phyloP scores from a whole-genome alignment of 2,113 vertebrate genomes.

The Anguilla japonica region DNA sequence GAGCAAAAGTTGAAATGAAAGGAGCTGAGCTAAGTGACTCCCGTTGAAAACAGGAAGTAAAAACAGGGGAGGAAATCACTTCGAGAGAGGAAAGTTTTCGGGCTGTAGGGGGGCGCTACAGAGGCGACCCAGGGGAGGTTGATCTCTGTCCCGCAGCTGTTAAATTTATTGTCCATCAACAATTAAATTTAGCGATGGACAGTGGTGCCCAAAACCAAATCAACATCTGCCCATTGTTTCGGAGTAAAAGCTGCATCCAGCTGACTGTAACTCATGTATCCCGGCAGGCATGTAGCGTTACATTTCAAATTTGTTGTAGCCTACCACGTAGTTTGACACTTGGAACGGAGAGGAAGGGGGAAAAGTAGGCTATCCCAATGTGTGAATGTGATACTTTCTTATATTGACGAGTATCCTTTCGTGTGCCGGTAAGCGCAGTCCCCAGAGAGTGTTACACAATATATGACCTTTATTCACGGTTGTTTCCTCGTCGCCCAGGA shows the following conservation, averaged over 20 bases:
- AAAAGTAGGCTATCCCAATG: neutral
- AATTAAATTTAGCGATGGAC: neutral
- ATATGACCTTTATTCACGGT: constrained; percentile 17
- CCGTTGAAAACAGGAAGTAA: constrained; percentile 58
- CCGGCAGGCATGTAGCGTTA: neutral
- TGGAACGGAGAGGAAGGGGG: constrained; percentile 5
- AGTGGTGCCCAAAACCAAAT: neutral
- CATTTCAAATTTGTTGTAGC: constrained; percentile 18
- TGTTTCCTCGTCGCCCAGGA: constrained; percentile 27
- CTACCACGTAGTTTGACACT: constrained; percentile 22
- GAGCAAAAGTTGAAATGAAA: constrained; percentile 35
- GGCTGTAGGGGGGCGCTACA: constrained; percentile 47
- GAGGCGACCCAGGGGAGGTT: constrained; percentile 32
- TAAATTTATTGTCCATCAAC: constrained; percentile 11
- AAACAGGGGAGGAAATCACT: constrained; percentile 51
- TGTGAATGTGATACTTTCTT: constrained; percentile 13
- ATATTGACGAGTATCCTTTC: constrained; percentile 7
- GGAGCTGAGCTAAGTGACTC: constrained; percentile 40
- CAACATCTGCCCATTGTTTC: neutral
- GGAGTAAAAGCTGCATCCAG: neutral
- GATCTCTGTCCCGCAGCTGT: neutral
- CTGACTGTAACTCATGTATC: neutral
- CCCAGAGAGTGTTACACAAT: constrained; percentile 23
- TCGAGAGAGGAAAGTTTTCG: constrained; percentile 48
- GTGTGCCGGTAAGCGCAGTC: constrained; percentile 1